phyloP scores from a whole-genome alignment of 1,140 invertebrate species.

The Drosophila kanapiae region DNA sequence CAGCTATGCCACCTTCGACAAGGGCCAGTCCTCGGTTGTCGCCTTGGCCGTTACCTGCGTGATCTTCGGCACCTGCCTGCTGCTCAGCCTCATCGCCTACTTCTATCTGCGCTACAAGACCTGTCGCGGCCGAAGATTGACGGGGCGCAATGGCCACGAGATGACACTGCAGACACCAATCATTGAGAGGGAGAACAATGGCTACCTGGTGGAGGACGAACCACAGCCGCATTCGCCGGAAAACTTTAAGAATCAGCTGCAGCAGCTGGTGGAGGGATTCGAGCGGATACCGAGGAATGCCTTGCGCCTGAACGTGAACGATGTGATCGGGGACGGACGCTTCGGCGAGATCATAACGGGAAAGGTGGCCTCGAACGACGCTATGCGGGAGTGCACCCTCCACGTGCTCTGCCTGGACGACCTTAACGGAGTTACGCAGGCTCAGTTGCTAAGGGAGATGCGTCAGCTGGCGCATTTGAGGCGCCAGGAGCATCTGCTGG shows the following conservation, averaged over 20 bases:
- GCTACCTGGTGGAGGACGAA: constrained; percentile 91
- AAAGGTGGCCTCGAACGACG: constrained; percentile 84
- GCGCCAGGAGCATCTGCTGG: constrained; percentile 90
- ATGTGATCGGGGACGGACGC: constrained; percentile 90
- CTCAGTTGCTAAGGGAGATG: constrained; percentile 90
- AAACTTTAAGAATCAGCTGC: constrained; percentile 89
- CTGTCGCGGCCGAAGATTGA: constrained; percentile 84
- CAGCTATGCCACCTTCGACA: constrained; percentile 74
- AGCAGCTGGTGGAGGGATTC: constrained; percentile 65
- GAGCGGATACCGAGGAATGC: constrained; percentile 89
- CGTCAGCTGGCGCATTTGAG: constrained; percentile 90
- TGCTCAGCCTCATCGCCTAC: constrained; percentile 88
- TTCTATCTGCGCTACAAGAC: constrained; percentile 87
- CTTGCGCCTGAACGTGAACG: constrained; percentile 89
- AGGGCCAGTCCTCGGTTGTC: constrained; percentile 81
- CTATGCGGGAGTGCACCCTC: constrained; percentile 64
- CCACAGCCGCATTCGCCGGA: constrained; percentile 85
- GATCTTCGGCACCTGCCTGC: constrained; percentile 87
- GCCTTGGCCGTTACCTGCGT: constrained; percentile 88
- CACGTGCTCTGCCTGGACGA: constrained; percentile 86
- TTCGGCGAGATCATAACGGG: constrained; percentile 91
- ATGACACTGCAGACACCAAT: constrained; percentile 89
- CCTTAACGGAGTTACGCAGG: constrained; percentile 88
- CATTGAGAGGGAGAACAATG: constrained; percentile 90
- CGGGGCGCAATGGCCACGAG: constrained; percentile 88